Evolutionary conservation across 2,797 vertebrate genomes (phyloP), one percentile per base, ranked within the genome.

Genomic region (Microctenopoma steveboyesi): DNA sequence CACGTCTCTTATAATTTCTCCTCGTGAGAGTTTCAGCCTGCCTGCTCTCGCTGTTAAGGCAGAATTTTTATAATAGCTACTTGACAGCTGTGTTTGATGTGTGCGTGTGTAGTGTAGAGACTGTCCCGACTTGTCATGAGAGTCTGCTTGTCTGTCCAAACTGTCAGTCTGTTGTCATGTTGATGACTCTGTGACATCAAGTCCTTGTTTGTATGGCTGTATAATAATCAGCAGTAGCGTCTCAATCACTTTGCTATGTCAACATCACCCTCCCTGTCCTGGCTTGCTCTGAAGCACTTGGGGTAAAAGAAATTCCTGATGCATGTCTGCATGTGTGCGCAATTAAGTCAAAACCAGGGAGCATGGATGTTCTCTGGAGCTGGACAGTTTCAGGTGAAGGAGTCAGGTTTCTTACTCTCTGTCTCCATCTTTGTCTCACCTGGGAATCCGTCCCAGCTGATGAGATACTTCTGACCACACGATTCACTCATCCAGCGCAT

Each of bases 201-300:
- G 65, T 2, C 47, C 54, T 71, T 82, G 73, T 90, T 88, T 87
- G 64, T 60, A 46, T 58, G 80, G 18, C 64, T 73, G 48, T 79
- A 63, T 86, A 86, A 88, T 86, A 85, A 90, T 91, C 83, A 85
- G 72, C 69, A 33, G 80, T 63, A 76, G 76, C 64, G 76, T 87
- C 85, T 86, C 77, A 46, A 83, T 90, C 70, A 12, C 74, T 70
- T 43, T 72, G 85, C 84, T 80, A 47, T 89, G 88, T 90, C 87
- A 89, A 90, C 86, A 89, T 53, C 51, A 4, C 3, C 64, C 50
- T 78, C 84, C 84, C 76, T 92, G 91, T 93, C 86, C 83, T 88
- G 88, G 88, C 90, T 88, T 91, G 90, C 87, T 86, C 72, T 12
- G 51, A 72, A 69, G 71, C 72, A 66, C 69, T 45, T 63, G 58